Conservation (phyloP, 2,113 vertebrate genomes). For the Crotalus tigris region DNA sequence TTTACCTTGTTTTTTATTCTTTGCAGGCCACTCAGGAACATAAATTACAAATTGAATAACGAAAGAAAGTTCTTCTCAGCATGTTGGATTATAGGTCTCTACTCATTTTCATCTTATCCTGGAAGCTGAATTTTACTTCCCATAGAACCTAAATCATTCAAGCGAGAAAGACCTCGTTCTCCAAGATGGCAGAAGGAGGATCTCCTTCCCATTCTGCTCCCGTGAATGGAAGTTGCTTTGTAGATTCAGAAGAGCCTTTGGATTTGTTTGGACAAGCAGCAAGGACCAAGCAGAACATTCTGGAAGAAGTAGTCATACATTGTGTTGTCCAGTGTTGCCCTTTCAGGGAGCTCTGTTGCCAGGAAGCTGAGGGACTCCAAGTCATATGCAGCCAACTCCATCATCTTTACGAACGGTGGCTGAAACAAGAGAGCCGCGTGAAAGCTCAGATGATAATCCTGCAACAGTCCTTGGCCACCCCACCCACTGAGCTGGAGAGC, state of each 20-base stretch:
- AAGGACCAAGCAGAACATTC: neutral
- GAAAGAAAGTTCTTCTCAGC: neutral
- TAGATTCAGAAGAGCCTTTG: neutral
- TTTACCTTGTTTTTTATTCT: neutral
- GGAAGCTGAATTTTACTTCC: neutral
- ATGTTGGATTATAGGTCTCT: neutral
- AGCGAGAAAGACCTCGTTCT: neutral
- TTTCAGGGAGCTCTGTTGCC: neutral
- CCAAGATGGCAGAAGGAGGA: neutral
- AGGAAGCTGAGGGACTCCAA: neutral
- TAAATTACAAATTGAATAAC: neutral
- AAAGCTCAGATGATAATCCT: neutral
- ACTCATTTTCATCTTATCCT: neutral
- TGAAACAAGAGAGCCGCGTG: neutral
- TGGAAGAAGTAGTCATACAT: neutral
- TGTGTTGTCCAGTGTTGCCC: neutral
- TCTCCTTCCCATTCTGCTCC: neutral
- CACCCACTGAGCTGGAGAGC: neutral
- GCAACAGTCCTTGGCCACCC: neutral
- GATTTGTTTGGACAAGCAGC: neutral
- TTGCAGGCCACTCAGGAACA: neutral
- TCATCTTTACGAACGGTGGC: neutral
- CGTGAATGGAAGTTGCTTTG: neutral
- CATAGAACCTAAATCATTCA: neutral
- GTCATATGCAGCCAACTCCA: neutral